Evolutionary conservation across 2,888 invertebrate genomes (phyloP).

Genomic region (Halictus quadricinctus): DNA sequence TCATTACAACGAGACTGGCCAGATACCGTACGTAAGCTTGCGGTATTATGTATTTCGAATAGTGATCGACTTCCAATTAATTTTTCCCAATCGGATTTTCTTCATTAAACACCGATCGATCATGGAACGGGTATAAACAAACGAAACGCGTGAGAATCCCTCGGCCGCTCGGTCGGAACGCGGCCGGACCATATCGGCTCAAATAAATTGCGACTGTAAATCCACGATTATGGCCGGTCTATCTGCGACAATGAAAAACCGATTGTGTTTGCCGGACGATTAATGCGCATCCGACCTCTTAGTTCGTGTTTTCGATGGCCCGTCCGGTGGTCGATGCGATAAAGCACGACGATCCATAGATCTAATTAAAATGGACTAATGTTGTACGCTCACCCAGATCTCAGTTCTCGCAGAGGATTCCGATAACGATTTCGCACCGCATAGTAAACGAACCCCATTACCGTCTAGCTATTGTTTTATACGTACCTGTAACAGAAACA

Average conservation of each 20-base stretch:
- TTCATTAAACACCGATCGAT: slow-evolving; percentile 52
- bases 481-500: slow-evolving; percentile 14
- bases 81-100: slow-evolving; percentile 52
- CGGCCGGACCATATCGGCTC: slow-evolving; percentile 42
- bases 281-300: slow-evolving; percentile 49
- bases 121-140: slow-evolving; percentile 32
- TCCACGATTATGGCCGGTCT: slow-evolving; percentile 47
- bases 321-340: too few species aligned
- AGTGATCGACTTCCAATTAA: slow-evolving; percentile 37
- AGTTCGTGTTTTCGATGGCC: slow-evolving; percentile 36
- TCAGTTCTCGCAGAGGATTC: background rate
- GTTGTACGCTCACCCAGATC: slow-evolving; percentile 20
- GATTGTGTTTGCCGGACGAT: slow-evolving; percentile 54
- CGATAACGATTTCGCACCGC: background rate
- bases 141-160: slow-evolving; percentile 32
- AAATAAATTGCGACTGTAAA: slow-evolving; percentile 67
- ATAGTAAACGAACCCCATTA: background rate
- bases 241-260: slow-evolving; percentile 66
- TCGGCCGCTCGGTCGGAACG: slow-evolving; percentile 11
- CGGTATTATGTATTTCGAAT: slow-evolving; percentile 18
- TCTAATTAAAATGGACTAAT: background rate
- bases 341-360: slow-evolving; percentile 19
- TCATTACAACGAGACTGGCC: slow-evolving; percentile 9
- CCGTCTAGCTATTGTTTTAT: background rate
- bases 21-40: background rate